phyloP scores from a whole-genome alignment of 2,113 vertebrate species.

The Martes martes region DNA sequence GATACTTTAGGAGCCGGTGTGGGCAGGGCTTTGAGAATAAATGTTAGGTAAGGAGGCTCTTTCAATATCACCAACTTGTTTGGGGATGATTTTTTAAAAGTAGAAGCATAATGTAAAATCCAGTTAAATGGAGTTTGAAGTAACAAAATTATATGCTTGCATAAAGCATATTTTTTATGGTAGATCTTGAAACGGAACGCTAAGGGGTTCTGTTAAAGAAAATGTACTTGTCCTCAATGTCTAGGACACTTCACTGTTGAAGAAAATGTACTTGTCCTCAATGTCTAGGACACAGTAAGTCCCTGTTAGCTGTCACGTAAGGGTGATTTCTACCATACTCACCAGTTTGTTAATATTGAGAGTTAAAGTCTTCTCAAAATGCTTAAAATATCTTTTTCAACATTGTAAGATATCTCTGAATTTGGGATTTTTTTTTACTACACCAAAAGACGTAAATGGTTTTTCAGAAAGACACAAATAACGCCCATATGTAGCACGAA shows the following conservation, averaged over 20 bases:
- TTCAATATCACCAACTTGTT: not conserved
- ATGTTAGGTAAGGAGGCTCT: not conserved
- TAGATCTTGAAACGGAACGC: not conserved
- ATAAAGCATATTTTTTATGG: not conserved
- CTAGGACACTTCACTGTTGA: not conserved
- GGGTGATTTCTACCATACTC: not conserved
- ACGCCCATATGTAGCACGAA: not conserved
- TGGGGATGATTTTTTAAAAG: not conserved
- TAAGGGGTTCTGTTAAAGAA: not conserved
- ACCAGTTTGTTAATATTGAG: not conserved
- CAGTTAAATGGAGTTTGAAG: conserved; percentile 14
- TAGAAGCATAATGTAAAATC: not conserved
- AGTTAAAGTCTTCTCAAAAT: not conserved
- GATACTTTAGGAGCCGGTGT: not conserved
- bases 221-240: not conserved
- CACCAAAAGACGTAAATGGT: not conserved
- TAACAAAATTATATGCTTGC: not conserved
- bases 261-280: not conserved
- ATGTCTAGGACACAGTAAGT: not conserved
- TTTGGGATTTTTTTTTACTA: not conserved
- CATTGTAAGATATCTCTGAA: not conserved
- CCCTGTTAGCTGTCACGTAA: not conserved
- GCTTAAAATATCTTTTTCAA: not conserved
- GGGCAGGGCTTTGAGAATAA: not conserved
- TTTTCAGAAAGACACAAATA: not conserved